Conservation (phyloP, 2,797 vertebrate species). For the Philypnodon macrostomus region DNA sequence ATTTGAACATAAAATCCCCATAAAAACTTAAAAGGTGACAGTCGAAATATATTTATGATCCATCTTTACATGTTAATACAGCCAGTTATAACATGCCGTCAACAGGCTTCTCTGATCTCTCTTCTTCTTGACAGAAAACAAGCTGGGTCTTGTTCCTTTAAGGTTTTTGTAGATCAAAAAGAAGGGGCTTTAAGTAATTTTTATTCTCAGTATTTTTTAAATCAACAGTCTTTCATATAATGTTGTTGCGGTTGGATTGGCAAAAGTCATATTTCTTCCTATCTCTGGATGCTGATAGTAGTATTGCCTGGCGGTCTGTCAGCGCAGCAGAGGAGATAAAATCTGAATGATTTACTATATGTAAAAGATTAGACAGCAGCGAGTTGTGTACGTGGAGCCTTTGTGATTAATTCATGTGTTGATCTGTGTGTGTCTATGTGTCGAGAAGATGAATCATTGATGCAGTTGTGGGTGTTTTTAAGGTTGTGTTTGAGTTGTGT, state of each 20-base stretch:
- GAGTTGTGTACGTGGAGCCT: conserved; percentile 12
- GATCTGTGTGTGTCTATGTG: conserved; percentile 31
- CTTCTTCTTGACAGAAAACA: neutral
- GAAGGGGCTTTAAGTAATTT: neutral
- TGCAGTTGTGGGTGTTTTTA: no score
- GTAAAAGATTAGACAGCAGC: conserved; percentile 15
- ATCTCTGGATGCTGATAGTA: conserved; percentile 15
- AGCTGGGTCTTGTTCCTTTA: neutral
- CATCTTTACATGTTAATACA: neutral
- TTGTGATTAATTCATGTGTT: conserved; percentile 45
- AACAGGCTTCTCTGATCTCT: no score
- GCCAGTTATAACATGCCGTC: no score
- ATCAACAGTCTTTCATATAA: conserved; percentile 32
- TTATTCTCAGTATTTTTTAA: conserved; percentile 10
- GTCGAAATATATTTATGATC: no score
- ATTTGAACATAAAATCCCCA: no score
- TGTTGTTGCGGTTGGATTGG: conserved; percentile 22
- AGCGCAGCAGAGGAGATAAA: conserved; percentile 30
- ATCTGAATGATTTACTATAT: conserved; percentile 45
- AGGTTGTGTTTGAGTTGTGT: no score
- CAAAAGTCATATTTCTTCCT: conserved; percentile 11
- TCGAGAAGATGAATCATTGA: conserved; percentile 49
- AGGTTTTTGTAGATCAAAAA: conserved; percentile 9
- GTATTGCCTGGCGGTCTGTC: conserved; percentile 11
- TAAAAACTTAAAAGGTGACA: no score